Evolutionary conservation across 2,113 vertebrate genomes (phyloP), one percentile per base, ranked within the genome.

Genomic region (Aleadryas rufinucha): DNA sequence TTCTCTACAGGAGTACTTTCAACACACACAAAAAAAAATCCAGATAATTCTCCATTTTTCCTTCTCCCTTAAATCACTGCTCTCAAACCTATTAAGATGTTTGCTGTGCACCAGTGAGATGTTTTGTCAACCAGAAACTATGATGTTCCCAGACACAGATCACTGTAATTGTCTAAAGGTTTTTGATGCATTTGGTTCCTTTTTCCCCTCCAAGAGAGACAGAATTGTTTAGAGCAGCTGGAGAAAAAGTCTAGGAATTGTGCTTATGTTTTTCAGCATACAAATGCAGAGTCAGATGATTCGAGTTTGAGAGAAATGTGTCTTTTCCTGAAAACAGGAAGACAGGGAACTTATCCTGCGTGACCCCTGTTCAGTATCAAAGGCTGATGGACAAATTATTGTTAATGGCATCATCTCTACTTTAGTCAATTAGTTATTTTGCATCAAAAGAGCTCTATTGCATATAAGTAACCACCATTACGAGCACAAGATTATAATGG

Each of bases 391-490:
- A 76, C 37, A 87, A 54, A 56, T 87, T 82, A 72, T 69, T 82
- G 18, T 41, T 89, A 83, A 83, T 87, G 57, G 12, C 64, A 60
- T 89, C 2, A 44, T 89, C 28, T 94, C 47, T 76, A 18, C 52
- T 81, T 89, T 27, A 72, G 50, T 69, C 57, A 94, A 61, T 65
- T 37, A 70, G 56, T 47, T 71, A 45, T 64, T 89, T 89, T 89
- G 2, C n/a, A 56, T 87, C 44, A 24, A 18, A 93, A 82, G 21
- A 75, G 1, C 45, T 70, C 19, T 59, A 3, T 44, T 81, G 17
- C 7, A 47, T 41, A 6, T 78, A 78, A 66, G 9, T 74, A 84
- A 65, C 19, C 15, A 22, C 35, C 18, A 68, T 16, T 1, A 2
- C 65, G 53, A 45, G 26, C 7, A 65, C 7, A 65, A 27, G 18